Evolutionary conservation across 2,797 vertebrate genomes (phyloP).

Genomic region (Babyrousa celebensis): DNA sequence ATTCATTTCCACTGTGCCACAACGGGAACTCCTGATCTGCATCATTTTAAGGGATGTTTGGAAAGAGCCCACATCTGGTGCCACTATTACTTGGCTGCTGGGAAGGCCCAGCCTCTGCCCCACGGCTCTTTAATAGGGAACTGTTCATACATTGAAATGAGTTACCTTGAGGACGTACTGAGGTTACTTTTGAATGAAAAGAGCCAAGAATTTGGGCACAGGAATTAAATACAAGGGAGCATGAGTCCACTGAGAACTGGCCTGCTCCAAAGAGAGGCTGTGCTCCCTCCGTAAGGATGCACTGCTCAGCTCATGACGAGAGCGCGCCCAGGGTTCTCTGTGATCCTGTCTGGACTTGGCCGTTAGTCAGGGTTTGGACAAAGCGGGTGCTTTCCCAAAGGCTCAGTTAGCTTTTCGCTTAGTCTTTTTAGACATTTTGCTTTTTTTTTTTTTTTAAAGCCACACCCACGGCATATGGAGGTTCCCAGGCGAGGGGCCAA

Average conservation of each 20-base stretch:
- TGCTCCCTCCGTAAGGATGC: conserved; percentile 36
- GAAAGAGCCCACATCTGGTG: neutral
- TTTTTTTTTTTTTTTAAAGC: too few relatives aligned
- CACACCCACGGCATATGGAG: too few relatives aligned
- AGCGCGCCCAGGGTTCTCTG: neutral
- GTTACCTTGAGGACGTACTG: neutral
- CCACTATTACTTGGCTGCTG: neutral
- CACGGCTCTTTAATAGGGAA: neutral
- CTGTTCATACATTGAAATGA: conserved; percentile 43
- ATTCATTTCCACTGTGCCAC: too few relatives aligned
- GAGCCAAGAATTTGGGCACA: neutral
- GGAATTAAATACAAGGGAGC: neutral
- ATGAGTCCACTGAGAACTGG: neutral
- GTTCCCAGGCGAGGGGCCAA: too few relatives aligned
- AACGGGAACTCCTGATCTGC: too few relatives aligned
- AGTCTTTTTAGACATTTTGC: neutral
- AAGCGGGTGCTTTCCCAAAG: neutral
- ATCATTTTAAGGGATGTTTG: too few relatives aligned
- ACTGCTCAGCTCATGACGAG: neutral
- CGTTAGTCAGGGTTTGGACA: neutral
- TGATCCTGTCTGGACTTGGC: neutral
- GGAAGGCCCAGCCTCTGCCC: neutral
- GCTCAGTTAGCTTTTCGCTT: neutral
- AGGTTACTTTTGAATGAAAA: neutral
- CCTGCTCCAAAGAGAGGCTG: neutral